Percentiles rank a stretch among this genome's conserved stretches.
These are phyloP conservation scores for Corythornis cristatus DNA, from an alignment of 2,113 vertebrate genomes.

Conservation along the genomic window DNA sequence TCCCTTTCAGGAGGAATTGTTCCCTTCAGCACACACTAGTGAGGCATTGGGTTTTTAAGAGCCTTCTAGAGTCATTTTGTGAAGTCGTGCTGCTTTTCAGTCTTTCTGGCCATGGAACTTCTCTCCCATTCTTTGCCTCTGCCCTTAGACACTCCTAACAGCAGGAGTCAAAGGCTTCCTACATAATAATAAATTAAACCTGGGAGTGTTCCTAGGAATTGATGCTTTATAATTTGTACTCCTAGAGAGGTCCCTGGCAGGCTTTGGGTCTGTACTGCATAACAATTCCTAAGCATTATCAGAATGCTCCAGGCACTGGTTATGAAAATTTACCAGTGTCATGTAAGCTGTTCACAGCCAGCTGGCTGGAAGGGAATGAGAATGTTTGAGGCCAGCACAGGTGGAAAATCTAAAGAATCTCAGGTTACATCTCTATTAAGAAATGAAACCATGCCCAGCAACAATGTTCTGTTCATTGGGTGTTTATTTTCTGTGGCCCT, in stretches of 20 bases:
- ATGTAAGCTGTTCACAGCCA: slow-evolving; percentile 28
- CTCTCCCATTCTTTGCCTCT: not conserved
- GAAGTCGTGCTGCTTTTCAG: not conserved
- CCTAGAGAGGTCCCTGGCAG: not conserved
- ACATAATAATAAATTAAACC: not conserved
- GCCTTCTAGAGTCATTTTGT: not conserved
- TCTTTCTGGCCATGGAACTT: not conserved
- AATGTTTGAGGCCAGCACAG: not conserved
- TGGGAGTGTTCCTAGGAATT: not conserved
- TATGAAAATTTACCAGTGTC: not conserved
- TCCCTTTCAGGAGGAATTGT: not conserved
- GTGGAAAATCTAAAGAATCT: not conserved
- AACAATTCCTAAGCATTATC: not conserved
- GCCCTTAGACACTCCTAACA: not conserved
- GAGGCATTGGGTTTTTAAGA: not conserved
- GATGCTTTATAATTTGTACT: not conserved
- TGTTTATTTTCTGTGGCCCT: not conserved
- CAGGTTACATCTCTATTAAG: not conserved
- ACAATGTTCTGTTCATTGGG: no score
- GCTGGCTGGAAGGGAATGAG: slow-evolving; percentile 40
- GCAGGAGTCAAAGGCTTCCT: not conserved
- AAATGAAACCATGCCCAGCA: slow-evolving; percentile 26
- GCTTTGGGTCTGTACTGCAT: not conserved
- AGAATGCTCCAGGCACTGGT: not conserved
- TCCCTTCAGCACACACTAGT: not conserved